These are phyloP conservation scores for Fregetta grallaria DNA, from an alignment of 2,113 vertebrate species.

Conservation along the genomic window DNA sequence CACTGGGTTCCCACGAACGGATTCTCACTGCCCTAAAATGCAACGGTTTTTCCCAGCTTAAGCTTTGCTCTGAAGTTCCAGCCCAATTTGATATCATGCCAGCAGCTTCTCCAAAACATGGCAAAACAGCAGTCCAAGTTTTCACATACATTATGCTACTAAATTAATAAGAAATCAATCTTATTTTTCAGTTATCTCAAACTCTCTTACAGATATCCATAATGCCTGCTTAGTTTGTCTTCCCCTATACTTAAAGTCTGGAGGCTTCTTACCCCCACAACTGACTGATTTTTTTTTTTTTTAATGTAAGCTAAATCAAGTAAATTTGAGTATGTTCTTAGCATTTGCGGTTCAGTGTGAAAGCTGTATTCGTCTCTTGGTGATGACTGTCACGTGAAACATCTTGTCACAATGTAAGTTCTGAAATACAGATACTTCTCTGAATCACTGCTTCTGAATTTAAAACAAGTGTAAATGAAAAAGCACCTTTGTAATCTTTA, in stretches of 20 bases:
- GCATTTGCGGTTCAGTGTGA: background rate
- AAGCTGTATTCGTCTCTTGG: background rate
- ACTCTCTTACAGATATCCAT: background rate
- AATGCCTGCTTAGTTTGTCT: background rate
- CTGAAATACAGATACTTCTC: background rate
- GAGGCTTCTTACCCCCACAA: background rate
- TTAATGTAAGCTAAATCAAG: background rate
- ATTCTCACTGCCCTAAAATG: background rate
- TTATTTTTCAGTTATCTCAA: too few species aligned
- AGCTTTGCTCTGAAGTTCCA: background rate
- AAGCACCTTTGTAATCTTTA: background rate
- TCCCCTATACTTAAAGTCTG: background rate
- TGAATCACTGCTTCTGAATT: background rate
- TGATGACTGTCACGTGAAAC: background rate
- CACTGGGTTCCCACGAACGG: background rate
- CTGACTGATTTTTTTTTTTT: background rate
- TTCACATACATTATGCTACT: accelerated
- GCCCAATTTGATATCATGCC: background rate
- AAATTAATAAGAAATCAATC: too few species aligned
- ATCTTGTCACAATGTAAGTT: background rate
- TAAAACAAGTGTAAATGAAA: background rate
- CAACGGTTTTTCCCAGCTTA: accelerated
- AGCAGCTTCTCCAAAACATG: background rate
- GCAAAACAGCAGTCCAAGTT: background rate
- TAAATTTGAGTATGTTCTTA: background rate